These are phyloP conservation scores for Sitta carolinensis DNA, from an alignment of 2,797 vertebrate species.

Conservation along the genomic window DNA sequence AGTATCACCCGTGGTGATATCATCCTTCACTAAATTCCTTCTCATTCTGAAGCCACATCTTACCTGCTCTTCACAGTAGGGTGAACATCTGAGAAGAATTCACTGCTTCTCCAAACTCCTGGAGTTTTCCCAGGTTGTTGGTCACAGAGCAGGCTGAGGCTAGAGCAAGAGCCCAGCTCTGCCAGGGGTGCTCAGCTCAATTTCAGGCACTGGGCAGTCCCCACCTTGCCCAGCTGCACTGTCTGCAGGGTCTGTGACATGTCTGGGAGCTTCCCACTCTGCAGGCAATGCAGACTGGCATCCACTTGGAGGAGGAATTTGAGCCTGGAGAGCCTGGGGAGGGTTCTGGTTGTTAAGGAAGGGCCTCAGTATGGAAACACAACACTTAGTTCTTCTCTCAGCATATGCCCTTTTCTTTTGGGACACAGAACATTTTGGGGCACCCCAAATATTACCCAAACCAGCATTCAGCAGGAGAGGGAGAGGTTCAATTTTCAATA, in stretches of 20 bases:
- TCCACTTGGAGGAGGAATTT: background rate
- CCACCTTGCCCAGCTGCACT: background rate
- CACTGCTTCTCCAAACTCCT: background rate
- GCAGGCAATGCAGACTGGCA: fast-evolving
- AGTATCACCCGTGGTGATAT: background rate
- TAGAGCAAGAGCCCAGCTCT: background rate
- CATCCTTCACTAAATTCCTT: background rate
- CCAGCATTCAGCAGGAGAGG: background rate
- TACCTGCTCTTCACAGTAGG: background rate
- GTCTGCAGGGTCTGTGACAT: fast-evolving
- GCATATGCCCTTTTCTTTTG: fast-evolving
- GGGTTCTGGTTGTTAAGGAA: background rate
- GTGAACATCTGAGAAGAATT: background rate
- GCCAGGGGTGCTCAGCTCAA: no score
- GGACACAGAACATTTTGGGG: background rate
- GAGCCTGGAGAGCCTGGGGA: background rate
- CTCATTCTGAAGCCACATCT: background rate
- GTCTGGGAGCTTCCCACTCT: no score
- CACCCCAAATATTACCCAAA: background rate
- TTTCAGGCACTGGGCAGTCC: no score
- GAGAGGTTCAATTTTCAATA: background rate
- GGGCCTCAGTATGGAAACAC: background rate
- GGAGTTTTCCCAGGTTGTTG: background rate
- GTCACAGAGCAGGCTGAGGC: background rate
- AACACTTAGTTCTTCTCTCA: background rate